A percentile compares a stretch with the other conserved stretches of the same genome.
These are phyloP conservation scores for Karalla daura DNA, from an alignment of 2,797 vertebrate species.

Conservation along the genomic window DNA sequence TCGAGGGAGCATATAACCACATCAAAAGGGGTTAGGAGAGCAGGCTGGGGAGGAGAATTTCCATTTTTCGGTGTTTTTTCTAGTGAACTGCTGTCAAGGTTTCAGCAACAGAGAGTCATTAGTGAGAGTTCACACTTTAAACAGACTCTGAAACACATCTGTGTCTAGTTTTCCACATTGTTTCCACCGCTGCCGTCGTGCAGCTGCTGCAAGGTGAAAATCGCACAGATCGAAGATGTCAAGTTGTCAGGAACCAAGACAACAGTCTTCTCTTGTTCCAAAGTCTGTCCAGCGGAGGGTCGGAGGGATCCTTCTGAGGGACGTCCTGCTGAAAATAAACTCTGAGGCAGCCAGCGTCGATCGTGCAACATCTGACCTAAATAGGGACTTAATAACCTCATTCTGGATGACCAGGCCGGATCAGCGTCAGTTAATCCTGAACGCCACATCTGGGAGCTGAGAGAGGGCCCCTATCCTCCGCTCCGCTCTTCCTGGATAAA, in stretches of 20 bases:
- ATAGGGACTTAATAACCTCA: constrained; percentile 58
- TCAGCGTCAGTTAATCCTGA: constrained; percentile 70
- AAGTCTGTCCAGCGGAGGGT: background rate
- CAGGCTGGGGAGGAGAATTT: background rate
- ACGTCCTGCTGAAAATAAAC: too few species aligned
- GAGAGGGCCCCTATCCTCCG: constrained; percentile 31
- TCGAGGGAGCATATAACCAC: background rate
- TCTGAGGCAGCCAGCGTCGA: too few species aligned
- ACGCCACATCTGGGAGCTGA: constrained; percentile 67
- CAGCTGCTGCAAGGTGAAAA: background rate
- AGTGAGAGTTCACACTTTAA: background rate
- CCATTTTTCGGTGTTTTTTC: background rate
- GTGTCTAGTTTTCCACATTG: background rate
- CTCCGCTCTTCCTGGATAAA: constrained; percentile 41
- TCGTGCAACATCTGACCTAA: constrained; percentile 62
- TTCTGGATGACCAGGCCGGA: constrained; percentile 61
- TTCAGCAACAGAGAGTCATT: background rate
- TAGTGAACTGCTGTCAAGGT: background rate
- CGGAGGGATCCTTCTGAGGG: background rate
- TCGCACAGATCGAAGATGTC: background rate
- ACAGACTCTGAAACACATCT: background rate
- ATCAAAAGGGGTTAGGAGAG: background rate
- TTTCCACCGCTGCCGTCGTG: background rate
- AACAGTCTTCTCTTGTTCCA: background rate
- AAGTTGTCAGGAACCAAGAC: background rate